phyloP scores from a whole-genome alignment of 2,888 invertebrate species.

The Acleris sparsana region DNA sequence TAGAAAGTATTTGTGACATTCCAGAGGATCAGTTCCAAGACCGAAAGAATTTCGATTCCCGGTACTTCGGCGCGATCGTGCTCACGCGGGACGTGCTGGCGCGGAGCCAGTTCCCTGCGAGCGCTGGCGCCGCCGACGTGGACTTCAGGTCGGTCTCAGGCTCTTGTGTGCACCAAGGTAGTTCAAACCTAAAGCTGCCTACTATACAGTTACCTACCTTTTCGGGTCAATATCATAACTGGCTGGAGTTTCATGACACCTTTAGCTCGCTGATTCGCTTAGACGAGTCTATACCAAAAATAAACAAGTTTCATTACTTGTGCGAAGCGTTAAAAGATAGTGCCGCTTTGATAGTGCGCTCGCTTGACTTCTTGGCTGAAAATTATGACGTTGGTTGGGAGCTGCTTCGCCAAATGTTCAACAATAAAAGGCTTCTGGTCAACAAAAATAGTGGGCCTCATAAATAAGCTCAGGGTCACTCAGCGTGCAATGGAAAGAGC shows the following conservation, averaged over 20 bases:
- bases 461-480: too few relatives aligned
- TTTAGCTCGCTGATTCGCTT: too few relatives aligned
- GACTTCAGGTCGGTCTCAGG: constrained; percentile 24
- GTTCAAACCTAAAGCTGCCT: background rate
- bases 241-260: too few relatives aligned
- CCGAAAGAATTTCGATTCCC: constrained; percentile 31
- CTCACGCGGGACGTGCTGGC: constrained; percentile 26
- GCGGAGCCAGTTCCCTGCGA: constrained; percentile 1
- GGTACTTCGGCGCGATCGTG: constrained; percentile 32
- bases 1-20: constrained; percentile 34
- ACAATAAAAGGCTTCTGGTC: constrained; percentile 36
- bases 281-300: too few relatives aligned
- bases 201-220: background rate
- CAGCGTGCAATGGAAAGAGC: too few relatives aligned
- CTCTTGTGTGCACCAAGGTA: background rate
- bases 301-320: too few relatives aligned
- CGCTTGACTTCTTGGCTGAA: constrained; percentile 32
- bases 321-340: too few relatives aligned
- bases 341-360: too few relatives aligned
- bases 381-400: constrained; percentile 38
- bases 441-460: too few relatives aligned
- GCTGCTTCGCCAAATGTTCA: constrained; percentile 33
- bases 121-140: too few relatives aligned
- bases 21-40: constrained; percentile 31
- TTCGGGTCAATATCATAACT: constrained; percentile 35